Evolutionary conservation across 1,140 invertebrate species (phyloP).

Genomic region (Papilio dardanus): DNA sequence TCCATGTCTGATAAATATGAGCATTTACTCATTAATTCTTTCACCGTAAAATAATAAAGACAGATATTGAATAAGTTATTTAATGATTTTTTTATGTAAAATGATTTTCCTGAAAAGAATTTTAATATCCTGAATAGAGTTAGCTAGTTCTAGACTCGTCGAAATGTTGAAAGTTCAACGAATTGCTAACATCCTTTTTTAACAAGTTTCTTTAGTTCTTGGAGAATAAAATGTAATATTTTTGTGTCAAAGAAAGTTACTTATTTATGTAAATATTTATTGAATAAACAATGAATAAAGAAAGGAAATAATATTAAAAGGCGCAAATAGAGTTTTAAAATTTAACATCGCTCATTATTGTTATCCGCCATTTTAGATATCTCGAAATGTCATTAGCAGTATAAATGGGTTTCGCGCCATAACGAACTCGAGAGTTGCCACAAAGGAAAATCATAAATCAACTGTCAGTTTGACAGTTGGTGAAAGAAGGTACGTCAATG

Average conservation of each 20-base stretch:
- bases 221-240: slow-evolving; percentile 1
- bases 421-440: slow-evolving; percentile 71
- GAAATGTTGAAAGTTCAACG: slow-evolving; percentile 37
- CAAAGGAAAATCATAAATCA: slow-evolving; percentile 78
- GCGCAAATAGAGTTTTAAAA: slow-evolving; percentile 30
- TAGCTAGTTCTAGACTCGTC: slow-evolving; percentile 22
- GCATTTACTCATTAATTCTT: neutral
- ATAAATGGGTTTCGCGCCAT: slow-evolving; percentile 70
- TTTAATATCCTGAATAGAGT: slow-evolving; percentile 24
- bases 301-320: slow-evolving; percentile 26
- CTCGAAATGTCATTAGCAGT: slow-evolving; percentile 72
- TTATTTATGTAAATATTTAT: no score
- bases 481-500: slow-evolving; percentile 76
- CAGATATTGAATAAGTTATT: neutral
- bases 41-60: neutral
- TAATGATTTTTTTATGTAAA: slow-evolving; percentile 25
- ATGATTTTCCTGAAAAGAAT: slow-evolving; percentile 24
- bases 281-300: no score
- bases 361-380: slow-evolving; percentile 57
- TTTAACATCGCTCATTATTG: slow-evolving; percentile 41
- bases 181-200: slow-evolving; percentile 29
- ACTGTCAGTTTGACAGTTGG: slow-evolving; percentile 72
- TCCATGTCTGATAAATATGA: neutral
- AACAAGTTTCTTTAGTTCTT: slow-evolving; percentile 22
- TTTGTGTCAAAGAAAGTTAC: no score